Evolutionary conservation across 2,113 vertebrate genomes (phyloP).

Genomic region (Triplophysa tibetana): DNA sequence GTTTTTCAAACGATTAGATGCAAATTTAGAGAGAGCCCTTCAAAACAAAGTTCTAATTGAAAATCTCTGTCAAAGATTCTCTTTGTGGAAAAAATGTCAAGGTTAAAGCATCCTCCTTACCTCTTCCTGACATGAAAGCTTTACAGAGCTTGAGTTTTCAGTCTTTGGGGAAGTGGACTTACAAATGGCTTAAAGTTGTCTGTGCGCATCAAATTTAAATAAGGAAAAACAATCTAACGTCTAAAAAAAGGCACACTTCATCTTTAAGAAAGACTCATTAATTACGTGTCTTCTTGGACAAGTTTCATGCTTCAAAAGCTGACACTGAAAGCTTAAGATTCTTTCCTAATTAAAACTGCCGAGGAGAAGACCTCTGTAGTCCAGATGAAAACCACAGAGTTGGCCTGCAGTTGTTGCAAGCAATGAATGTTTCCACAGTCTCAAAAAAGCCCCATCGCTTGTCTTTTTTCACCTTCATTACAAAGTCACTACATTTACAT

Average conservation of each 20-base stretch:
- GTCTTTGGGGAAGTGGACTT: not conserved
- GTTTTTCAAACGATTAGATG: too few species aligned
- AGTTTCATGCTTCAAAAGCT: constrained; percentile 46
- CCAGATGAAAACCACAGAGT: constrained; percentile 8
- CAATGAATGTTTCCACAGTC: constrained; percentile 3
- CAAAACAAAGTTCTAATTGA: not conserved
- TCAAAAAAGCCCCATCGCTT: constrained; percentile 1
- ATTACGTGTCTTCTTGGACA: constrained; percentile 49
- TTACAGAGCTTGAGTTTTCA: not conserved
- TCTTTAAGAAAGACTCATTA: constrained; percentile 46
- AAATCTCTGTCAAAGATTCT: not conserved
- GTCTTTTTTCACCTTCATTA: constrained; percentile 9
- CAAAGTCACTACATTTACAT: constrained; percentile 3
- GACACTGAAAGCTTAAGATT: constrained; percentile 51
- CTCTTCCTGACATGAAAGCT: not conserved
- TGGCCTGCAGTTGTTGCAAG: not conserved
- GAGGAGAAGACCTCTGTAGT: constrained; percentile 25
- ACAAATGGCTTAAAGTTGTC: not conserved
- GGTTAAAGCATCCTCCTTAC: not conserved
- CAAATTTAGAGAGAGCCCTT: not conserved
- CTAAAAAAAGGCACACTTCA: constrained; percentile 24
- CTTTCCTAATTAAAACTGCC: constrained; percentile 58
- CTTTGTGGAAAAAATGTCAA: not conserved
- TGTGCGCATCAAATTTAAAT: constrained; percentile 33
- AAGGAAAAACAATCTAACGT: not conserved